Evolutionary conservation across 1,140 invertebrate species (phyloP), one percentile per base, ranked within the genome.

Genomic region (Helicorthomorpha holstii): DNA sequence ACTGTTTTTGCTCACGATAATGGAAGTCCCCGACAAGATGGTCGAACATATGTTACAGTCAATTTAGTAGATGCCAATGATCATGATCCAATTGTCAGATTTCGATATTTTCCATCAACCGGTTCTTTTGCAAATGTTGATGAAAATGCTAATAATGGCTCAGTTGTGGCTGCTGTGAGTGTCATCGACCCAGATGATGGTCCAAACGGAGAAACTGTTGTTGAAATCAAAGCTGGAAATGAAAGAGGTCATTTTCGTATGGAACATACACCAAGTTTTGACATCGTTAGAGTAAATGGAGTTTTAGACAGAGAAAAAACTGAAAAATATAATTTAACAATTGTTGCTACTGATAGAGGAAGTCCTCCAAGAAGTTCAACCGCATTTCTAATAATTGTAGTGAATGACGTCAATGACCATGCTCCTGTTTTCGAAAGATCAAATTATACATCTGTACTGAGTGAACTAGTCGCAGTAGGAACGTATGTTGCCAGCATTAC

Each of bases 351-450:
- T 2, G 91, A 96, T 66, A 83, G 81, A 66, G 92, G 91, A 0
- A 77, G 77, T 22, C 87, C 88, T 27, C 77, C 83, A 1, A 72
- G 86, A 50, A 85, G 82, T n/a, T 77, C 84, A 1, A 83, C 81
- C 0, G 79, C 84, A 14, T 84, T 90, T 67, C 73, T 95, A 49
- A 82, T 88, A 21, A 89, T 96, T 65, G 77, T 85, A 59, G 85
- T 98, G 0, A 93, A 92, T 65, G 93, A 96, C 65, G 83, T 89
- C 0, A 95, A 95, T 69, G 90, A 96, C 65, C 87, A 91, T 66
- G 85, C 90, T 61, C 89, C 89, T 1, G 85, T 89, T 2, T 95
- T 95, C 63, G 86, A 91, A 64, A 89, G 92, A 66, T 87, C 81
- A 51, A 85, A 91, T 65, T 94, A 93, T 68, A 83, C 85, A 0